A percentile compares a stretch with the other conserved stretches of the same genome.
Evolutionary conservation across 2,888 invertebrate species (phyloP).

Genomic region (Lasius fuliginosus): DNA sequence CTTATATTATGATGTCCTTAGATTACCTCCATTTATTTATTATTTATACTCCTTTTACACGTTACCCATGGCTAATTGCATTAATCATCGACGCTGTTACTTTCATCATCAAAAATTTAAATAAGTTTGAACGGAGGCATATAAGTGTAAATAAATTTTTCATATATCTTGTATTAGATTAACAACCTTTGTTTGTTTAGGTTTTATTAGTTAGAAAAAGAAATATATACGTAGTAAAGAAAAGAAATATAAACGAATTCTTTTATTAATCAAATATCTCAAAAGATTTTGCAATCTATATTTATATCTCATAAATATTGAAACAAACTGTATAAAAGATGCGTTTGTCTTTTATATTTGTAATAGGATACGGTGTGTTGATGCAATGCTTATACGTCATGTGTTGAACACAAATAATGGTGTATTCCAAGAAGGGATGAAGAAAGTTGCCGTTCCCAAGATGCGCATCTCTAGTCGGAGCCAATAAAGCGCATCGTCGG

Average conservation of each 20-base stretch:
- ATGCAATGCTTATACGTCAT: neutral
- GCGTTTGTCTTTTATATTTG: neutral
- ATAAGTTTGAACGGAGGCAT: neutral
- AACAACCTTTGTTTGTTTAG: neutral
- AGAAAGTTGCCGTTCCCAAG: conserved; percentile 27
- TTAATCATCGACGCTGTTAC: neutral
- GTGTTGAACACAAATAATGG: neutral
- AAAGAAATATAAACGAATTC: neutral
- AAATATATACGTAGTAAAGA: no score
- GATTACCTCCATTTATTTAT: conserved; percentile 32
- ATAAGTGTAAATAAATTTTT: neutral
- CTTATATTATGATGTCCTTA: conserved; percentile 19
- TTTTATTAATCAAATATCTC: neutral
- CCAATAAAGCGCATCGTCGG: conserved; percentile 66
- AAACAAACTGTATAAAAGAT: neutral
- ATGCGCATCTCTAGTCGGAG: conserved; percentile 37
- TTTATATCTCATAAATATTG: neutral
- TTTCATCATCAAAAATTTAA: neutral
- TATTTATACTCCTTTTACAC: conserved; percentile 6
- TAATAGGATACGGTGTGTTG: neutral
- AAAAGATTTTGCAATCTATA: neutral
- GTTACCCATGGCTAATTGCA: neutral
- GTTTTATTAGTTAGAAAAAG: neutral
- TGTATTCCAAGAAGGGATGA: conserved; percentile 18
- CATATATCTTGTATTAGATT: neutral